A percentile compares a stretch with the other conserved stretches of the same genome.
Conservation (phyloP, 2,888 invertebrate genomes). For the Drepana falcataria region DNA sequence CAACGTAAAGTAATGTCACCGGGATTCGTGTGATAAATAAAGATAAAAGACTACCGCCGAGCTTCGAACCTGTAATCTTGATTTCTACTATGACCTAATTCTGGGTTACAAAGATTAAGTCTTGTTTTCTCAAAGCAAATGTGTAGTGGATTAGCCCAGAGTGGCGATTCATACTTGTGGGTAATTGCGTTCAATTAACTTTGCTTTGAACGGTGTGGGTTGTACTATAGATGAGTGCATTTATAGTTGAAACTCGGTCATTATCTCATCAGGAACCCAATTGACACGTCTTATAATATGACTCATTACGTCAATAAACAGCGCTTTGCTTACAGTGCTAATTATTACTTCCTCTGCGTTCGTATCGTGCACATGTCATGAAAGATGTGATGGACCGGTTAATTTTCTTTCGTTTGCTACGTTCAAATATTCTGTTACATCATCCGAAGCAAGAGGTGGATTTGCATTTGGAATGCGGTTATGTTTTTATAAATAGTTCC, state of each 20-base stretch:
- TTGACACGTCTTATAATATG: slow-evolving; percentile 53
- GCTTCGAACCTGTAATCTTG: no score
- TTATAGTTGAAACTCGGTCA: slow-evolving; percentile 26
- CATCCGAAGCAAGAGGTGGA: no score
- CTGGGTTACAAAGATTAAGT: no score
- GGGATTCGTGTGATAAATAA: no score
- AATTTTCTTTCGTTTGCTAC: slow-evolving; percentile 1
- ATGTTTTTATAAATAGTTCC: no score
- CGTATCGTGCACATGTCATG: background rate
- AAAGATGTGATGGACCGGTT: slow-evolving; percentile 1
- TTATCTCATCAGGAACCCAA: slow-evolving; percentile 38
- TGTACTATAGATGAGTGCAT: slow-evolving; percentile 14
- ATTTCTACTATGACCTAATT: no score
- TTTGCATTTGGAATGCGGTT: no score
- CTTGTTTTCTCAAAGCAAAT: background rate
- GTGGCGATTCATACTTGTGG: background rate
- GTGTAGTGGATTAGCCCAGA: background rate
- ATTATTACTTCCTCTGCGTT: slow-evolving; percentile 7
- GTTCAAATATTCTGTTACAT: background rate
- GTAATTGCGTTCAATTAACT: background rate
- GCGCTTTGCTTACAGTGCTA: slow-evolving; percentile 31
- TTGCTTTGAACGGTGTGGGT: background rate
- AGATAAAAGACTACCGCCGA: no score
- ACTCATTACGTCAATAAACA: slow-evolving; percentile 53
- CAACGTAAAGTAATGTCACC: no score